Conservation (phyloP, 2,113 vertebrate species). For the Apteryx mantelli region DNA sequence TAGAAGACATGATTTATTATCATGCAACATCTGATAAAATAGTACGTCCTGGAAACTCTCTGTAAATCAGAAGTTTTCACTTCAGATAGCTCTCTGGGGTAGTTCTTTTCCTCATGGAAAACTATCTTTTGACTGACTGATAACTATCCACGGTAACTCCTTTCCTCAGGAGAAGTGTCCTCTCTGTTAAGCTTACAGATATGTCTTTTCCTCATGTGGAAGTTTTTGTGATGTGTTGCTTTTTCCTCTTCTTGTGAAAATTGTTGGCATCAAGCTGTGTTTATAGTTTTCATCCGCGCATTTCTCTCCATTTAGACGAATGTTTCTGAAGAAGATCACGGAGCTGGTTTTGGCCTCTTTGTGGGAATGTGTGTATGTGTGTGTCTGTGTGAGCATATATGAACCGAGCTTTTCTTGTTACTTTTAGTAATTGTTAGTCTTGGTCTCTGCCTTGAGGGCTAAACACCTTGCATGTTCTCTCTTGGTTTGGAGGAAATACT, state of each 20-base stretch:
- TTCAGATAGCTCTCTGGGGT: neutral
- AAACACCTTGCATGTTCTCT: neutral
- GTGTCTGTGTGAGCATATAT: neutral
- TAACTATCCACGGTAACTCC: neutral
- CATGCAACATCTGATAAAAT: neutral
- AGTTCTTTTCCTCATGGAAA: neutral
- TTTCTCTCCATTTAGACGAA: neutral
- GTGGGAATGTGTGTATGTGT: fast-evolving
- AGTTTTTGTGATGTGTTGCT: neutral
- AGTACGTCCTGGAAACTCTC: neutral
- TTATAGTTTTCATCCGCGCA: neutral
- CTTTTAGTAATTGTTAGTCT: neutral
- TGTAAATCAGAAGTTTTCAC: neutral
- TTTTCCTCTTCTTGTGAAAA: neutral
- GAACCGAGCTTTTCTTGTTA: neutral
- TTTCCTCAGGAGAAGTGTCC: neutral
- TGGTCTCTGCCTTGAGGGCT: neutral
- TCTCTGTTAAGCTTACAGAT: neutral
- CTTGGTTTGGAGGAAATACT: neutral
- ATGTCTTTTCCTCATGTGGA: neutral
- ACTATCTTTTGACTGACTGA: neutral
- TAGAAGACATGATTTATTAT: neutral
- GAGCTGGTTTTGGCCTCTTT: neutral
- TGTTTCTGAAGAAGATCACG: neutral
- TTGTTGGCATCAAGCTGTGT: neutral